Percentiles rank a stretch among this genome's conserved stretches.
Conservation (phyloP, 2,113 vertebrate genomes). For the Maccullochella peelii region DNA sequence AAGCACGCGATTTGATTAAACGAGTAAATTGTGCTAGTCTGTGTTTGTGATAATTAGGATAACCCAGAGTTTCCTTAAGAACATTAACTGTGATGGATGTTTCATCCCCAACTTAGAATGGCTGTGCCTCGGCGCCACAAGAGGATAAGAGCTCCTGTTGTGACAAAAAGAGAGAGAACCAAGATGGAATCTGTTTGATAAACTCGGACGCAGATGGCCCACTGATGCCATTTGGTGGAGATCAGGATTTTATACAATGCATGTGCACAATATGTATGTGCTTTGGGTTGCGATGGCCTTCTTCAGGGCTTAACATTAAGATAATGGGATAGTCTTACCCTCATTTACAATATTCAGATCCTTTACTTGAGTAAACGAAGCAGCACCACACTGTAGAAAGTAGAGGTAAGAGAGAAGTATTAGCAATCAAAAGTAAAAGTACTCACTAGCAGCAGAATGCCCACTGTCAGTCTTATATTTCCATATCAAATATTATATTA, state of each 20-base stretch:
- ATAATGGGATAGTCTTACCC: constrained; percentile 39
- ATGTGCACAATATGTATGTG: constrained; percentile 46
- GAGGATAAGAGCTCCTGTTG: constrained; percentile 52
- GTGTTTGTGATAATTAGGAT: constrained; percentile 81
- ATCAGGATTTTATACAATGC: constrained; percentile 45
- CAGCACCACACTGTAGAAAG: not conserved
- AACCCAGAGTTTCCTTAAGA: constrained; percentile 76
- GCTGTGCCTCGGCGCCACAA: constrained; percentile 40
- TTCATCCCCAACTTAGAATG: constrained; percentile 64
- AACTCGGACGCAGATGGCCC: constrained; percentile 53
- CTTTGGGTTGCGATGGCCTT: constrained; percentile 27
- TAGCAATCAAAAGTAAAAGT: not conserved
- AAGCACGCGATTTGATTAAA: constrained; percentile 83
- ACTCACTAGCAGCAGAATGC: not conserved
- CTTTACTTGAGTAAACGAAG: not conserved
- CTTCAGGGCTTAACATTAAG: constrained; percentile 21
- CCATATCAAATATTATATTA: not conserved
- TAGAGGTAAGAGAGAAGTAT: no score
- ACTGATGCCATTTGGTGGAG: constrained; percentile 47
- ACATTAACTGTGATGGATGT: constrained; percentile 81
- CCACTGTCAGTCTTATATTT: not conserved
- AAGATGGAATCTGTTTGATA: constrained; percentile 60
- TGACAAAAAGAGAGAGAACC: constrained; percentile 44
- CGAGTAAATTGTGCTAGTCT: constrained; percentile 83
- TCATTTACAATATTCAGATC: constrained; percentile 20